Percentiles rank a stretch among this genome's conserved stretches.
Evolutionary conservation across 2,113 vertebrate genomes (phyloP).

Genomic region (Saguinus imperator): DNA sequence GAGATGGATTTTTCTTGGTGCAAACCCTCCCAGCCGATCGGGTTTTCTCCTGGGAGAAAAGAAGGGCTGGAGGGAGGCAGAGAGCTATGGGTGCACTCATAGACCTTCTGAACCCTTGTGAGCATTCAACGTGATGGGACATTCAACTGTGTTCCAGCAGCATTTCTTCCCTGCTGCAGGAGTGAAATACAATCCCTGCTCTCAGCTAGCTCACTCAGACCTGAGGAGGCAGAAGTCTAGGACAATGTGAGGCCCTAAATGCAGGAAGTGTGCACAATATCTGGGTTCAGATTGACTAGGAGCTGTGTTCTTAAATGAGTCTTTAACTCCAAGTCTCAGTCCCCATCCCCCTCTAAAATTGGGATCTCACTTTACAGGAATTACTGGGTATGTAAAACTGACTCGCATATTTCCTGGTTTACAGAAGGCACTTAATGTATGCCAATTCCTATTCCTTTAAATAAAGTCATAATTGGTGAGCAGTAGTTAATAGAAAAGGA

Average conservation of each 20-base stretch:
- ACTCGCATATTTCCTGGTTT: not conserved
- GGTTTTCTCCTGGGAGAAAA: slow-evolving; percentile 68
- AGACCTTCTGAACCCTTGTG: not conserved
- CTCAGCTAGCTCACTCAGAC: not conserved
- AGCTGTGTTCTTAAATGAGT: not conserved
- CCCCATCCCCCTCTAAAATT: not conserved
- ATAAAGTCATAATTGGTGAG: not conserved
- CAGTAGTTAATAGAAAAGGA: not conserved
- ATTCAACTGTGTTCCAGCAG: not conserved
- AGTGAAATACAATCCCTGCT: not conserved
- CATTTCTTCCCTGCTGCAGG: not conserved
- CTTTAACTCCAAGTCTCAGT: not conserved
- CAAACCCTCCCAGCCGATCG: slow-evolving; percentile 48
- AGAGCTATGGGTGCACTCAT: slow-evolving; percentile 21
- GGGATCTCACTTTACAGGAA: not conserved
- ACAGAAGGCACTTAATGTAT: not conserved
- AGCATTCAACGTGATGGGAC: not conserved
- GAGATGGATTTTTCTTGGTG: slow-evolving; percentile 66
- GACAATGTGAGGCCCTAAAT: not conserved
- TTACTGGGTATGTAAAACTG: not conserved
- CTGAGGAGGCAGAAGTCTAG: not conserved
- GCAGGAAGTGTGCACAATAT: not conserved
- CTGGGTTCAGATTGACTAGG: not conserved
- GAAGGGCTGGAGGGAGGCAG: not conserved
- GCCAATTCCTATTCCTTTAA: not conserved